phyloP scores from a whole-genome alignment of 1,140 invertebrate species.

The Drosophila ironensis region DNA sequence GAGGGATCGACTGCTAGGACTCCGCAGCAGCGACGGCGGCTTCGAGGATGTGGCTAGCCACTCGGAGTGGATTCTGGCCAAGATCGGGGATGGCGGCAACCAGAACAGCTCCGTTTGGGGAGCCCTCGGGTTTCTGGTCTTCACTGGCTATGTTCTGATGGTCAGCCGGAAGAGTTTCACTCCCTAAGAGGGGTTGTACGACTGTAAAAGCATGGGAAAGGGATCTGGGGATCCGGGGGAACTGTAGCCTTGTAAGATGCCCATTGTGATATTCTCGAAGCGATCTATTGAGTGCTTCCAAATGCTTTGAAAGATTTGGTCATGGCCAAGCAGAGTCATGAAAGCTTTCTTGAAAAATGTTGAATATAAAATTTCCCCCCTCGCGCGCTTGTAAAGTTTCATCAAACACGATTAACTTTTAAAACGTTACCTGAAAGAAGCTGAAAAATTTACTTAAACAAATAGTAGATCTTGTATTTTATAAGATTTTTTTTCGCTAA shows the following conservation, averaged over 20 bases:
- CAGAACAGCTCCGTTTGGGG: conserved; percentile 74
- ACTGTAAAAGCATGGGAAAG: no score
- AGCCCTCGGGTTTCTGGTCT: conserved; percentile 51
- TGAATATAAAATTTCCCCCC: no score
- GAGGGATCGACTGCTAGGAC: conserved; percentile 31
- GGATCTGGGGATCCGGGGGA: background rate
- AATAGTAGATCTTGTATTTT: background rate
- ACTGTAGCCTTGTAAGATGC: conserved; percentile 13
- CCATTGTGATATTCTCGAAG: conserved; percentile 55
- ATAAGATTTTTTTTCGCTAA: background rate
- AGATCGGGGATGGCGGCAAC: conserved; percentile 61
- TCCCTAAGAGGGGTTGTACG: background rate
- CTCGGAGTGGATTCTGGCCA: conserved; percentile 56
- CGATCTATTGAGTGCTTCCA: background rate
- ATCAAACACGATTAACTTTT: no score
- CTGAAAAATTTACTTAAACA: no score
- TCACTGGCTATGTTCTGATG: conserved; percentile 61
- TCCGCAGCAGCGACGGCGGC: conserved; percentile 8
- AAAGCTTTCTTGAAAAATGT: no score
- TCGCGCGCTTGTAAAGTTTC: no score
- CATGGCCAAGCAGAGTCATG: no score
- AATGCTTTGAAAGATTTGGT: background rate
- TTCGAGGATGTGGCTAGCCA: conserved; percentile 68
- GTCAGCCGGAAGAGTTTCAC: conserved; percentile 49
- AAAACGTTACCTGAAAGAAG: no score